Base-by-base conservation (phyloP, 2,888 invertebrate genomes). In the Drosophila subsilvestris region DNA sequence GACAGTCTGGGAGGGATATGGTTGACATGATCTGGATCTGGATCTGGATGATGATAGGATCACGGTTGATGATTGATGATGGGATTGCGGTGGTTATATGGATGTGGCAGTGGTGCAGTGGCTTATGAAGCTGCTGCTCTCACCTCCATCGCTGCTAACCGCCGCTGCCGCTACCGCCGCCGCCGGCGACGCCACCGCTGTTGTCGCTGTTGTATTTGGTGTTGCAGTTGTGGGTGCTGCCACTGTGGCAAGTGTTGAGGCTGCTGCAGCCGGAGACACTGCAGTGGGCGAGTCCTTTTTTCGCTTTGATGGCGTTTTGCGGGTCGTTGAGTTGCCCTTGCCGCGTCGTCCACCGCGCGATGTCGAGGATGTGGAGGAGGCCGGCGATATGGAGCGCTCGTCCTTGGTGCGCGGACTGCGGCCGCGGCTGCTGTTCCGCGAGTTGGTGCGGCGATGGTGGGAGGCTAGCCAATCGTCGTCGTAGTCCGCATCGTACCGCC, bases 401-500 rank as follows among this genome's bases (percentile, higher is more conserved):
- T 91, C 91, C 81, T 91, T 90, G 65, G 78, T 80, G 20, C 90
- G 89, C 53, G 90, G 76, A 81, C 85, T 90, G 63, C 91, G 90
- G 49, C 90, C 91, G 29, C 90, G 91, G 63, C 81, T 88, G 75
- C 84, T 89, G 42, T 90, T 89, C 14, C 91, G 87, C 45, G 91
- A 90, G 71, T 73, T 87, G 10, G 85, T 81, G 54, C 89, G 89
- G 7, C 89, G 85, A 74, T 90, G 90, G 68, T 88, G 90, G 25
- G 88, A 88, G 18, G 87, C 87, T 72, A 89, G 86, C 92, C 92
- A 92, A 80, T 92, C 92, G 73, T 92, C 92, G 79, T 92, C 92
- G 73, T 92, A 92, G 71, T 92, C 92, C 53, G 91, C 90, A 72
- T 92, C 91, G 53, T 88, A 90, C 78, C 88, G 91, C 62, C 91